Base-by-base conservation (phyloP, 2,888 invertebrate species). In the Ochropleura plecta region DNA sequence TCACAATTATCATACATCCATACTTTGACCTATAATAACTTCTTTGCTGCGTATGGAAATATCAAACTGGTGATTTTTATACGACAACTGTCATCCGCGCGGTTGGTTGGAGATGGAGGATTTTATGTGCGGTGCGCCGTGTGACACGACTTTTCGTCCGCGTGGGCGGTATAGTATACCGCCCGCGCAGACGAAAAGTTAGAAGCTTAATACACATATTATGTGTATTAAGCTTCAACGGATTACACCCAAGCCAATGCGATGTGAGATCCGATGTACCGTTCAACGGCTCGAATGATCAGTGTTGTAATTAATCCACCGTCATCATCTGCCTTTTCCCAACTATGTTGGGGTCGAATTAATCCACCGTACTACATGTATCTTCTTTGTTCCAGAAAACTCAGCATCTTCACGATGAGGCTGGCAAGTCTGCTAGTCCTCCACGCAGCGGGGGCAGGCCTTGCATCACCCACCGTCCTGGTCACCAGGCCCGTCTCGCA, bases 391-490 rank as follows among this genome's bases (percentile, higher is more conserved):
- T 84, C 3, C 91, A 95, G 95, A 88, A 91, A 90, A 85, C 81
- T 92, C 60, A 90, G 89, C 84, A 90, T 91, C 76, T 88, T 93
- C 57, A 90, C 93, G 65, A 88, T 93, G 48, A 89, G 95, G 73
- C 84, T 95, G 69, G 94, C 93, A 9, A 90, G 92, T 40, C 85
- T 95, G 75, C 90, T 96, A 51, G 90, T 95, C 6, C 88, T 96
- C 0, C 94, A 96, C 71, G 94, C 94, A 2, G 95, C 94, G 0
- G 95, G 95, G 0, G 96, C 92, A 5, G 96, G 95, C 0, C 83
- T 93, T n/a, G 95, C 96, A 3, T 94, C 93, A 10, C 96, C 96
- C 9, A 92, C 95, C 3, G 94, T 95, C 5, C 88, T 96, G 73
- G 94, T 95, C 76, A 92, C 93, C 55, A 91, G 95, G 16, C 93